These are phyloP conservation scores for Aporophyla lueneburgensis DNA, from an alignment of 2,888 invertebrate genomes.

Conservation along the genomic window DNA sequence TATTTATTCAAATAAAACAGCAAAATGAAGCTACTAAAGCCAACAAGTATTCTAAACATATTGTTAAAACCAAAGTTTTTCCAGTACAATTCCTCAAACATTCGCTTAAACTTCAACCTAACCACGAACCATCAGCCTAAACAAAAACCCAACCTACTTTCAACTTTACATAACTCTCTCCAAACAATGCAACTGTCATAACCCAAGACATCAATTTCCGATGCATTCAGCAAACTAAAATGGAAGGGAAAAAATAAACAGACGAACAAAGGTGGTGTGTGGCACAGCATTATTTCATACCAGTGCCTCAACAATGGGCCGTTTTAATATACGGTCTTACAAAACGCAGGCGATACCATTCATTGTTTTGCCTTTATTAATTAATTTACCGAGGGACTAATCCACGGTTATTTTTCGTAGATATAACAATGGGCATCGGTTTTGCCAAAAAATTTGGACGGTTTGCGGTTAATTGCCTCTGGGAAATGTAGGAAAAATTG, in stretches of 20 bases:
- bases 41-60: background rate
- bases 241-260: slow-evolving; percentile 61
- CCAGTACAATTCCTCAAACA: background rate
- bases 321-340: slow-evolving; percentile 74
- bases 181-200: slow-evolving; percentile 60
- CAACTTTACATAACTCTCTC: slow-evolving; percentile 36
- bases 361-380: slow-evolving; percentile 77
- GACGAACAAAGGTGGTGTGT: slow-evolving; percentile 60
- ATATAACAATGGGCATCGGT: slow-evolving; percentile 65
- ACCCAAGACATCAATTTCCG: slow-evolving; percentile 65
- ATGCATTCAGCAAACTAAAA: slow-evolving; percentile 66
- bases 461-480: slow-evolving; percentile 64
- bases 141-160: slow-evolving; percentile 18
- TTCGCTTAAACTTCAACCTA: background rate
- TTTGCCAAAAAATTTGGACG: slow-evolving; percentile 55
- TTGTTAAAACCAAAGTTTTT: background rate
- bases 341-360: slow-evolving; percentile 65
- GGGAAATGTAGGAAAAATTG: slow-evolving; percentile 48
- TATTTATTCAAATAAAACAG: too few relatives aligned
- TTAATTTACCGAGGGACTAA: slow-evolving; percentile 75
- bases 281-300: slow-evolving; percentile 72
- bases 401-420: slow-evolving; percentile 70
- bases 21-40: too few relatives aligned
- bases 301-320: slow-evolving; percentile 66
- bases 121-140: slow-evolving; percentile 21